Evolutionary conservation across 2,797 vertebrate genomes (phyloP), one percentile per base, ranked within the genome.

Genomic region (Micropoecilia bifurca): DNA sequence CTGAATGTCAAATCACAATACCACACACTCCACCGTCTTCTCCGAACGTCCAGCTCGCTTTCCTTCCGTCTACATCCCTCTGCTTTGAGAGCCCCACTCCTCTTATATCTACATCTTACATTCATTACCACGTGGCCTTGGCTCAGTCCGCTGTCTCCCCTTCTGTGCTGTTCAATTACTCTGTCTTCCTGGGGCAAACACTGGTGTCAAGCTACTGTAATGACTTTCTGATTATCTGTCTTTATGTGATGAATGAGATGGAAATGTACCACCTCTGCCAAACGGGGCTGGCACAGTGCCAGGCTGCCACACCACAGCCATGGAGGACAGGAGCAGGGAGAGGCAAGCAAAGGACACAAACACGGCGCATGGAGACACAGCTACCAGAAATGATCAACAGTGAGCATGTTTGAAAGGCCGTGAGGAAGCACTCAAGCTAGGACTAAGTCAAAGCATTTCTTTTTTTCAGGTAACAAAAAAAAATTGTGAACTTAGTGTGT

Each of bases 191-290:
- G 91, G 94, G 96, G 95, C 95, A 95, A 95, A 95, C 94, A 96
- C 96, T 95, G 95, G 95, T 97, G 97, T 96, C 96, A 97, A 95
- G 96, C 96, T 97, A 97, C 96, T 96, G 96, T 99, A 99, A 99
- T 98, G 97, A 97, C 97, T 98, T 99, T 97, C 97, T 99, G 97
- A 99, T 99, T 98, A 99, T 98, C 97, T 97, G 97, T 97, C 97
- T 97, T 97, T 97, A 97, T 96, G 96, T 98, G 98, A 98, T 99
- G 97, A 98, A 98, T 98, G 97, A 98, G 97, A 98, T 97, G 97
- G 98, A 98, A 98, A 98, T 97, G 97, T 97, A 97, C 96, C 96
- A 93, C 96, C 95, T 80, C 81, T 89, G 95, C 95, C 96, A 97
- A 96, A 96, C 95, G 92, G 93, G 91, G 93, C 93, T 96, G 97